Evolutionary conservation across 2,113 vertebrate species (phyloP).

Genomic region (Myrmophylax atrothorax): DNA sequence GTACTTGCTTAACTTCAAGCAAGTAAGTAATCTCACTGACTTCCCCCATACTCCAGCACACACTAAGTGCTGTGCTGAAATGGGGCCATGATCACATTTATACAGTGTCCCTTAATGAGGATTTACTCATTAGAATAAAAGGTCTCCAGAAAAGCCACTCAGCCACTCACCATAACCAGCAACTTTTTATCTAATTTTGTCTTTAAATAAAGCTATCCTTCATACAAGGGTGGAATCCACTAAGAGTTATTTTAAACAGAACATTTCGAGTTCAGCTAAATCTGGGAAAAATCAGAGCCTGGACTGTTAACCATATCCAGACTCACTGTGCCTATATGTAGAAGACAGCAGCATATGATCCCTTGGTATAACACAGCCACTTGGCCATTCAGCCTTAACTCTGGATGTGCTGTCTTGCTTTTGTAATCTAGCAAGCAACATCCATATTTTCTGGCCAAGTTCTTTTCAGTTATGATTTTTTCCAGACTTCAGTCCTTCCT

Average conservation of each 20-base stretch:
- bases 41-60: background rate
- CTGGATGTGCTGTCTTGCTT: background rate
- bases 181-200: background rate
- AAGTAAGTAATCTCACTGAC: conserved; percentile 12
- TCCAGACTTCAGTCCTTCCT: background rate
- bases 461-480: background rate
- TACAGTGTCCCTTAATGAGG: conserved; percentile 13
- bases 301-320: accelerated
- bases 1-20: conserved; percentile 22
- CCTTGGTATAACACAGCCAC: background rate
- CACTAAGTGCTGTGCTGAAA: conserved; percentile 34
- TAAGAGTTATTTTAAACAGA: background rate
- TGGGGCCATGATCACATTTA: conserved; percentile 18
- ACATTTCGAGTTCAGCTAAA: conserved; percentile 13
- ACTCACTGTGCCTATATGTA: accelerated
- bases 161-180: background rate
- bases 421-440: background rate
- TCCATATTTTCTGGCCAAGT: background rate
- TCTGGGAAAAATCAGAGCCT: conserved; percentile 4
- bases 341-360: background rate
- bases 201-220: background rate
- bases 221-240: background rate
- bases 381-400: background rate
- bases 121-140: conserved; percentile 25
- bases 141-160: conserved; percentile 17